Percentiles rank a stretch among this genome's conserved stretches.
Conservation (phyloP, 2,113 vertebrate species). For the Scytalopus superciliaris region DNA sequence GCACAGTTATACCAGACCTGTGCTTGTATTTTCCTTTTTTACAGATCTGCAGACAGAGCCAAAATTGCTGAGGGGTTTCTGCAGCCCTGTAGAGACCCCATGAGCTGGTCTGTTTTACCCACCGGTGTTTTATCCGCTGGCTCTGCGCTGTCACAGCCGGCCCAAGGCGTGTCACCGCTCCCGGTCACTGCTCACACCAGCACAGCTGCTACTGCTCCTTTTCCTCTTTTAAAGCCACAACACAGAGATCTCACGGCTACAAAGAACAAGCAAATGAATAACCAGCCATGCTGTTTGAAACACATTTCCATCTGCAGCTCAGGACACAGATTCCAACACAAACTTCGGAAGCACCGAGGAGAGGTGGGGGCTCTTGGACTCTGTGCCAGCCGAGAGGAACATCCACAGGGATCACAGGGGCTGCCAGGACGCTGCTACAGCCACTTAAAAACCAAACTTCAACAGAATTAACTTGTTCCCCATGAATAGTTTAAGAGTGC, state of each 20-base stretch:
- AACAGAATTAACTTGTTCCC: too few species aligned
- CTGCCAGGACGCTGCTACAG: neutral
- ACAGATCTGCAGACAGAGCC: neutral
- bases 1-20: neutral
- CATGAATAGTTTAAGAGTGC: neutral
- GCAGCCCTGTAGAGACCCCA: neutral
- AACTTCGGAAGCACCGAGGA: neutral
- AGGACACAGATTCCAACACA: neutral
- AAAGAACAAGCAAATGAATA: neutral
- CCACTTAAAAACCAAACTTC: neutral
- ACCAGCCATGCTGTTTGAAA: accelerated
- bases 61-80: neutral
- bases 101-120: neutral
- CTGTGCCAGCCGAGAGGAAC: accelerated
- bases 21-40: neutral
- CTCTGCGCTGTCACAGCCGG: neutral
- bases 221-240: neutral
- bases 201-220: neutral
- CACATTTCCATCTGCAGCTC: neutral
- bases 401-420: accelerated
- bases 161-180: accelerated
- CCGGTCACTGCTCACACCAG: neutral
- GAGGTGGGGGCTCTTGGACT: neutral
- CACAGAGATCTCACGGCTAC: neutral
- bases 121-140: neutral